A percentile compares a stretch with the other conserved stretches of the same genome.
Conservation (phyloP, 1,140 invertebrate species). For the Caerostris darwini region DNA sequence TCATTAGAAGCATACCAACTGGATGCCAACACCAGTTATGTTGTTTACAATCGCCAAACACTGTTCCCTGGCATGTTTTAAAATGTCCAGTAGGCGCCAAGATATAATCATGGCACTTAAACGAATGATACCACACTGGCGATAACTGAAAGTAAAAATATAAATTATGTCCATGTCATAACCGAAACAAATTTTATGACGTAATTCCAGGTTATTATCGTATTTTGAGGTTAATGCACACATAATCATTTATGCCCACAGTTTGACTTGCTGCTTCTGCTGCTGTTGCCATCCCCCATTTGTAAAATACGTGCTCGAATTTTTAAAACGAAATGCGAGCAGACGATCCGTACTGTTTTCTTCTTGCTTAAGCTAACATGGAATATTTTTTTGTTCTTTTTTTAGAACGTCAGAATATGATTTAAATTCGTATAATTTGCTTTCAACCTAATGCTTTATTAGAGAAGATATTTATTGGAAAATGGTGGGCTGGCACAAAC, state of each 20-base stretch:
- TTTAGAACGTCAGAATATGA: constrained; percentile 24
- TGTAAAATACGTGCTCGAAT: constrained; percentile 3
- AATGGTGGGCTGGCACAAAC: background rate
- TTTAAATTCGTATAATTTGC: constrained; percentile 27
- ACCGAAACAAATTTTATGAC: constrained; percentile 54
- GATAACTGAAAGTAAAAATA: background rate
- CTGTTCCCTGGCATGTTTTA: background rate
- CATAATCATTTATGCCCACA: constrained; percentile 52
- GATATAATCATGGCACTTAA: background rate
- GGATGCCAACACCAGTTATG: background rate
- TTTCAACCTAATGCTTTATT: constrained; percentile 29
- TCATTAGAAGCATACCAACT: background rate
- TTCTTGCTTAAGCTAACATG: background rate
- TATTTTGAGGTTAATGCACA: constrained; percentile 59
- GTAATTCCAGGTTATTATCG: constrained; percentile 57
- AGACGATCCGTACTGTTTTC: constrained; percentile 9
- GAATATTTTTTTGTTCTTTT: background rate
- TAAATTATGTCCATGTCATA: constrained; percentile 34
- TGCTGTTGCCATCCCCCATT: background rate
- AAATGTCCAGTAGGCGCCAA: background rate
- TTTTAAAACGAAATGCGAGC: background rate
- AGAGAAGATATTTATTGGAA: constrained; percentile 2
- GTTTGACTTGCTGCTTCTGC: background rate
- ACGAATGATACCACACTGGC: background rate
- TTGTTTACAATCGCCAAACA: background rate